Evolutionary conservation across 2,113 vertebrate genomes (phyloP), one percentile per base, ranked within the genome.

Genomic region (Mus pahari): DNA sequence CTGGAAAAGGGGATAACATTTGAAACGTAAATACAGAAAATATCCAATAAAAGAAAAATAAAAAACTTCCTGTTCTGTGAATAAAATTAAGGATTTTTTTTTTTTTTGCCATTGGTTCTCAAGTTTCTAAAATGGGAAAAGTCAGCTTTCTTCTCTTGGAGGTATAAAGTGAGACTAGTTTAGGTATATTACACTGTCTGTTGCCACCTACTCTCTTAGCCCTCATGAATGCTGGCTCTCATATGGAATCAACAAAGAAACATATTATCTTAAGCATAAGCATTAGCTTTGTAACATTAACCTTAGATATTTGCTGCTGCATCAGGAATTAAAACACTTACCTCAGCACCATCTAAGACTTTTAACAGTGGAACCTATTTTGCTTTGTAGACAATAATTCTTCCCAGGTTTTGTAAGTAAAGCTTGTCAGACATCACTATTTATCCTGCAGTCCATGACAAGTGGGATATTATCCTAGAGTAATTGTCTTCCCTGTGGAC

Each of bases 371-470:
- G 1, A 64, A 82, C 39, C 71, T 94, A n/a, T 53, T 93, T 68
- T 48, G 26, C 24, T 36, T 89, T 83, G 28, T 12, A 42, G 2
- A 26, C 4, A 75, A 16, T 33, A 53, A 83, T 70, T 93, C 17
- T 90, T 26, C 74, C 36, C n/a, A 90, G 28, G 22, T 55, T 89
- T 94, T 90, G 84, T 17, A 50, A 53, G 39, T 39, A 60, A 22
- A 50, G 75, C 33, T 87, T 79, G 16, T 3, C 62, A 87, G 28
- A 58, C 2, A 68, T 66, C n/a, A 58, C 3, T 87, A 94, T 95
- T 96, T 97, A 96, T 96, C 58, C 36, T 87, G 1, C 11, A 26
- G 24, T 50, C 3, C 26, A 20, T 83, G 58, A 33, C 87, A 70
- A 42, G 22, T 66, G 58, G 62, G 90, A 86, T 39, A 75, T 62